A percentile compares a stretch with the other conserved stretches of the same genome.
Conservation (phyloP, 2,113 vertebrate genomes). For the Stercorarius parasiticus region DNA sequence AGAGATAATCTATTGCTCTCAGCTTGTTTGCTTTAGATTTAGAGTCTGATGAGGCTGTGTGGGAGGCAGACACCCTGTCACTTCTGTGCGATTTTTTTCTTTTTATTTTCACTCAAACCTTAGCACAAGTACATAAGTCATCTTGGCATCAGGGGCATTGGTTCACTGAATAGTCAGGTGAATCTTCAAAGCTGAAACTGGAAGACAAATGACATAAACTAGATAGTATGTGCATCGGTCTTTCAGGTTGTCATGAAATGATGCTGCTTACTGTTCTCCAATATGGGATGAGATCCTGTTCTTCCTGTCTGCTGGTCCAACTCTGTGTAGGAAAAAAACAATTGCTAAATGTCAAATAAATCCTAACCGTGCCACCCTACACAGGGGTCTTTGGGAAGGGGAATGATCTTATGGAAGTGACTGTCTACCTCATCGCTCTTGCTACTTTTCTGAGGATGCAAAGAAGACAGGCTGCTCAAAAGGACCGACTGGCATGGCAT, state of each 20-base stretch:
- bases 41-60: neutral
- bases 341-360: neutral
- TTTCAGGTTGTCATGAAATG: neutral
- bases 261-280: neutral
- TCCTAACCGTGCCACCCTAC: neutral
- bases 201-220: neutral
- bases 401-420: neutral
- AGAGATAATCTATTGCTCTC: neutral
- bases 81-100: neutral
- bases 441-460: neutral
- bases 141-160: neutral
- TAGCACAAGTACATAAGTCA: neutral
- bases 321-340: neutral
- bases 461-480: neutral
- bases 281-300: neutral
- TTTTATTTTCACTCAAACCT: neutral
- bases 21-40: neutral
- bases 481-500: fast-evolving
- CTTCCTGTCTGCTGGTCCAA: neutral
- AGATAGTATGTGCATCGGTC: neutral
- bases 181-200: neutral
- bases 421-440: neutral
- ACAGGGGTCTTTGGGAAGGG: neutral
- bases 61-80: neutral
- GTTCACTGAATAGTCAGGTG: neutral